Base-by-base conservation (phyloP, 2,113 vertebrate genomes). In the Takifugu bimaculatus region DNA sequence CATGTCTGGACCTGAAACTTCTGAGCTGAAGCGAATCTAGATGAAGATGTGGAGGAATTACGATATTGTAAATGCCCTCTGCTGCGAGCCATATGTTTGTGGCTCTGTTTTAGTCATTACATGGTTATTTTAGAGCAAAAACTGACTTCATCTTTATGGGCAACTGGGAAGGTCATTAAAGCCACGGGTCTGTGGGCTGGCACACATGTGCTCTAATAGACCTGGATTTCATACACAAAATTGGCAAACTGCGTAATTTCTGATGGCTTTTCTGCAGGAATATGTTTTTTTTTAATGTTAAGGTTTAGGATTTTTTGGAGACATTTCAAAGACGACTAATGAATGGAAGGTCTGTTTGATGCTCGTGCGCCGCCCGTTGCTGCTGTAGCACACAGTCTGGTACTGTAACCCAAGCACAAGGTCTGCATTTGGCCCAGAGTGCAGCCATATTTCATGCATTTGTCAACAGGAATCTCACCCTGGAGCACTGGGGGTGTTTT, bases 271-370 rank as follows among this genome's bases (percentile, higher is more conserved):
- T 39, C 7, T 39, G 35, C 35, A 39, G 2, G 7, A 39, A 39
- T 39, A 39, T 56, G 9, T 25, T 29, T 26, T n/a, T 85, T 75
- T 76, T 20, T 20, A 20, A 39, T 11, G 80, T 68, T 77, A 60
- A 29, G 60, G 59, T 28, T 47, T 48, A 54, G 63, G 58, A 45
- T 28, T 68, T 20, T 77, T 51, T 84, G 70, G 69, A 76, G 39
- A 54, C 26, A 25, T 72, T 79, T 83, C 61, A 78, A 73, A 79
- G 57, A 56, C 64, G 26, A 48, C 59, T 42, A 69, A 79, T 88
- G 80, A 88, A 88, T 80, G 79, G 83, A 83, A 58, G 64, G 76
- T 85, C 82, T 88, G 86, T 90, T 70, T 43, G 50, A 65, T 64
- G 70, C 51, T 71, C 67, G 69, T 50, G 57, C 6, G 0, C 55